These are phyloP conservation scores for Acipenser ruthenus DNA, from an alignment of 2,797 vertebrate genomes.

Conservation along the genomic window DNA sequence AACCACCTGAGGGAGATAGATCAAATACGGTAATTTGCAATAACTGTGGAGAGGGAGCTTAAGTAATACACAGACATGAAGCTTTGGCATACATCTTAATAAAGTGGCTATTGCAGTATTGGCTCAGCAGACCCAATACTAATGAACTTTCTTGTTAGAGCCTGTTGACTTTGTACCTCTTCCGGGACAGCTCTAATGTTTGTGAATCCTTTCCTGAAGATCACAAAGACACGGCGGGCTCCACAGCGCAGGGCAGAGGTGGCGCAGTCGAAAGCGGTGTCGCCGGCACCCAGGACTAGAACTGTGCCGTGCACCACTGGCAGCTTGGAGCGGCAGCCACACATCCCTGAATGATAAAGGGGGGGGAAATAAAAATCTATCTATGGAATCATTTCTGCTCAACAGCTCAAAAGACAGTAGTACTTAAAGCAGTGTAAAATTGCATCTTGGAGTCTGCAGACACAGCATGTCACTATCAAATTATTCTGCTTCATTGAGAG, in stretches of 20 bases:
- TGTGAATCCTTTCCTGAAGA: constrained; percentile 89
- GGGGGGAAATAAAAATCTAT: constrained; percentile 26
- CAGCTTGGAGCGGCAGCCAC: constrained; percentile 67
- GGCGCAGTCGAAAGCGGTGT: constrained; percentile 94
- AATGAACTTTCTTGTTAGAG: constrained; percentile 28
- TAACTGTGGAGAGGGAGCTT: constrained; percentile 32
- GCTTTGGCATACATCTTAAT: constrained; percentile 33
- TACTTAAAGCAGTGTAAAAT: constrained; percentile 72
- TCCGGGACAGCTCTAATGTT: constrained; percentile 90
- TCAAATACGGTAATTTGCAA: constrained; percentile 26
- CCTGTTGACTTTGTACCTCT: constrained; percentile 67
- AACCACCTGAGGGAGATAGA: constrained; percentile 6
- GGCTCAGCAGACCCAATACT: constrained; percentile 31
- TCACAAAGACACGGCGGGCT: constrained; percentile 75
- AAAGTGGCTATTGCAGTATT: constrained; percentile 21
- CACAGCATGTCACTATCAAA: constrained; percentile 68
- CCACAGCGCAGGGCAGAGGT: constrained; percentile 89
- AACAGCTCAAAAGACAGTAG: constrained; percentile 63
- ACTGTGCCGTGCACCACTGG: constrained; percentile 71
- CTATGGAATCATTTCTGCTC: constrained; percentile 56
- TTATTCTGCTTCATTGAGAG: constrained; percentile 69
- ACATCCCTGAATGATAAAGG: constrained; percentile 77
- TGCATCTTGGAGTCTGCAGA: constrained; percentile 60
- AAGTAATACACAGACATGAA: constrained; percentile 26
- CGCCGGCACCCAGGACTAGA: constrained; percentile 86